Conservation (phyloP, 2,888 invertebrate species). For the Nomada ferruginata region DNA sequence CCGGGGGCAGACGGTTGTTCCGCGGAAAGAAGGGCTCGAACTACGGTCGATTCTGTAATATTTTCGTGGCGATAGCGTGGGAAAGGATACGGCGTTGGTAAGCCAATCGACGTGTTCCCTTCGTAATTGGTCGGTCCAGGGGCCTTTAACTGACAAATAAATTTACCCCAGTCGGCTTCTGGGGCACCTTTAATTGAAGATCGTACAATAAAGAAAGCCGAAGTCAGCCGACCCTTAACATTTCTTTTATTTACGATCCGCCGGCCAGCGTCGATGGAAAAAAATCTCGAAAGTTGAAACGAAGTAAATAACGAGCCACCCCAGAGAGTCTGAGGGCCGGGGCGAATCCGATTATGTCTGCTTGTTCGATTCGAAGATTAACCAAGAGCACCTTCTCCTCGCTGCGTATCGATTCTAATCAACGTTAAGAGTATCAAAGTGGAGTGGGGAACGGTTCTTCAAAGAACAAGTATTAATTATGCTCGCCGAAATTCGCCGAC, state of each 20-base stretch:
- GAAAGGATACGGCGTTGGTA: slow-evolving; percentile 15
- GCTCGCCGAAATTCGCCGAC: neutral
- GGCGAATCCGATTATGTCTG: slow-evolving; percentile 35
- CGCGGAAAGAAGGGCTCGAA: neutral
- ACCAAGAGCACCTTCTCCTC: slow-evolving; percentile 18
- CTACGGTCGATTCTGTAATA: slow-evolving; percentile 18
- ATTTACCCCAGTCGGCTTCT: slow-evolving; percentile 49
- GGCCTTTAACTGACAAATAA: slow-evolving; percentile 68
- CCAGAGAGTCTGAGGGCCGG: neutral
- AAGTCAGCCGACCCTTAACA: slow-evolving; percentile 36
- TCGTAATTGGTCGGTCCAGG: slow-evolving; percentile 64
- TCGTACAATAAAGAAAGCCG: slow-evolving; percentile 58
- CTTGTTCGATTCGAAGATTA: slow-evolving; percentile 11
- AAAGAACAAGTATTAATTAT: no score
- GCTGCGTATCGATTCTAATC: slow-evolving; percentile 1
- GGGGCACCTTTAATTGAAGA: slow-evolving; percentile 61
- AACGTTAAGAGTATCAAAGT: neutral
- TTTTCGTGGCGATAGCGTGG: slow-evolving; percentile 18
- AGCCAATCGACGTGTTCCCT: slow-evolving; percentile 59
- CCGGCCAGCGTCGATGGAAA: neutral
- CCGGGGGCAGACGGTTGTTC: neutral
- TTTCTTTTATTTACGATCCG: slow-evolving; percentile 57
- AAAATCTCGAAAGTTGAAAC: slow-evolving; percentile 44
- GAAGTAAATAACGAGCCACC: slow-evolving; percentile 44
- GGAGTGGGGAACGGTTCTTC: neutral